Evolutionary conservation across 2,888 invertebrate species (phyloP), one percentile per base, ranked within the genome.

Genomic region (Cosmopolites sordidus): DNA sequence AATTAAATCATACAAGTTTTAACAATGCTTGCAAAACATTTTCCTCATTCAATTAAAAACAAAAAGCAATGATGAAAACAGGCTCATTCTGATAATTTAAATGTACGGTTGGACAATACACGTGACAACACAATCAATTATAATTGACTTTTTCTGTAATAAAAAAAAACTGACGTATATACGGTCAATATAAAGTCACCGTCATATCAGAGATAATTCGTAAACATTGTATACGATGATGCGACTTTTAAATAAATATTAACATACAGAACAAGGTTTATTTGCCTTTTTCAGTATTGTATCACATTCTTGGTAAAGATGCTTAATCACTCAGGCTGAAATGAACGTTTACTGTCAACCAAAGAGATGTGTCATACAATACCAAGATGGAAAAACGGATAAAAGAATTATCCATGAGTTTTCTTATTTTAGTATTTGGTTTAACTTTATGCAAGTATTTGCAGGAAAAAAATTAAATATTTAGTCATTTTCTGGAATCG

Each of bases 221-320:
- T 48, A 49, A 49, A 49, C 49, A 43, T 38, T 43, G 15, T 38
- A 27, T 17, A 49, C 38, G 43, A 49, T 49, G 49, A 49, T 49
- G 37, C 22, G 43, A 49, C 43, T 16, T 37, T 49, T 9, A 29
- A 38, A 43, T 49, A 49, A 49, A 49, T 49, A 49, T 49, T 49
- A 38, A 38, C 43, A 38, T 43, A 43, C 37, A 22, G 33, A 48
- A 42, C 22, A 33, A 37, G 43, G 43, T 43, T 48, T 48, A 48
- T 48, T 48, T 48, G 48, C 43, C 48, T 33, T 48, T 39, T 48
- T 48, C 14, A 47, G 47, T 14, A 47, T 47, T 11, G 33, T 33
- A 33, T 33, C 30, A 48, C 30, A 41, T 30, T 41, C 48, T 29
- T 12, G 16, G 42, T 42, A 48, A 42, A 48, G 27, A 30, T 16